Evolutionary conservation across 2,888 invertebrate genomes (phyloP).

Genomic region (Galerucella nymphaeae): DNA sequence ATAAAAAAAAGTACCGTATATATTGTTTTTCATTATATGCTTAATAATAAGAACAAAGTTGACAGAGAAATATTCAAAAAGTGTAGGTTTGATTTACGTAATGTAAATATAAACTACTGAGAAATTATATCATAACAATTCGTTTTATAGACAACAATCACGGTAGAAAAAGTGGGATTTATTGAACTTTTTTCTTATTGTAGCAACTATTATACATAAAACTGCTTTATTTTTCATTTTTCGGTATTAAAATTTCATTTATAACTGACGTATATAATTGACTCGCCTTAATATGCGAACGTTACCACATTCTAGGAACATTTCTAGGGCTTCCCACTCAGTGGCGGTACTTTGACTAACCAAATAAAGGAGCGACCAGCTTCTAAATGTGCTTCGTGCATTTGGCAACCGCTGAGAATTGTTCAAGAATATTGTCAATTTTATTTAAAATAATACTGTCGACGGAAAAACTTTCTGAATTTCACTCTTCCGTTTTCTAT

Average conservation of each 20-base stretch:
- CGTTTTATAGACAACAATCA: not conserved
- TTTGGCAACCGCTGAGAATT: constrained; percentile 35
- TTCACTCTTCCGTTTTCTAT: no score
- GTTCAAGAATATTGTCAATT: constrained; percentile 36
- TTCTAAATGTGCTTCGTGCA: constrained; percentile 27
- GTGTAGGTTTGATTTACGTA: not conserved
- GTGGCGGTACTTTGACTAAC: constrained; percentile 52
- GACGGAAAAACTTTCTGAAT: no score
- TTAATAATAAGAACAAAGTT: not conserved
- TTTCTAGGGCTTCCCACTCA: constrained; percentile 49
- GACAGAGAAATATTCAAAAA: not conserved
- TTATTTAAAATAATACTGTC: no score
- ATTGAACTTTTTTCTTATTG: not conserved
- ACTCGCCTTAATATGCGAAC: not conserved
- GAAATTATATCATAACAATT: not conserved
- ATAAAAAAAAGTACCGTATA: not conserved
- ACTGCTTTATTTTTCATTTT: not conserved
- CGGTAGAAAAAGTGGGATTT: not conserved
- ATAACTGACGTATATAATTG: not conserved
- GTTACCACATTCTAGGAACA: constrained; percentile 48
- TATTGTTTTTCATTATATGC: not conserved
- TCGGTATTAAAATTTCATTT: not conserved
- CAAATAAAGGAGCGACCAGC: constrained; percentile 54
- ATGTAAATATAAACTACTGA: not conserved
- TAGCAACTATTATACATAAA: not conserved